Evolutionary conservation across 2,797 vertebrate species (phyloP), one percentile per base, ranked within the genome.

Genomic region (Hydrolagus colliei): DNA sequence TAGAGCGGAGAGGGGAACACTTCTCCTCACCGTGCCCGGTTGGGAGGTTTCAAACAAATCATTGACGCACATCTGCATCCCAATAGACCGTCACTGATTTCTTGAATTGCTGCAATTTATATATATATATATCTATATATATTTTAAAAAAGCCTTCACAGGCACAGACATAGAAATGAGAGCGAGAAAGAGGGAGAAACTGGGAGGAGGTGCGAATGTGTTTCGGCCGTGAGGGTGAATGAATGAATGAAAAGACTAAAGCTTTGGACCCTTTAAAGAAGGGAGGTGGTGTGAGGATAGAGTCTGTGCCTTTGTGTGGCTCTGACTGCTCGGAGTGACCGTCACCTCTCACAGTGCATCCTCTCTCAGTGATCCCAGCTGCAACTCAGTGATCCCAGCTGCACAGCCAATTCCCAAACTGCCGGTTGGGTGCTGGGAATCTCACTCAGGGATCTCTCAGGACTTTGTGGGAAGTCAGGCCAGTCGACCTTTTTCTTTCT

Each of bases 121-220:
- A 27, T n/a, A n/a, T n/a, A n/a, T n/a, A n/a, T n/a, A n/a, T n/a
- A n/a, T n/a, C n/a, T n/a, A n/a, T n/a, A n/a, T n/a, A n/a, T n/a
- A n/a, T n/a, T n/a, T 27, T 27, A 27, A 89, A 88, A 20, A 90
- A 89, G 87, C 91, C 90, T 90, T 88, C 87, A 86, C 89, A 89
- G 89, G 87, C 88, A 89, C 89, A 90, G 91, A 89, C 89, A 90
- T 90, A 89, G 88, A 91, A 92, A 91, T 91, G 88, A 86, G 88
- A 20, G 22, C 75, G 75, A 52, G 2, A 7, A 85, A 87, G 79
- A 73, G 87, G 78, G 72, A 27, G 73, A 63, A 73, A 79, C 59
- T 9, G 32, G 62, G 61, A 14, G 8, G 9, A 16, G 14, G n/a
- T 41, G 52, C 11, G 1, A 9, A 59, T n/a, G 27, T 13, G 35